A percentile compares a stretch with the other conserved stretches of the same genome.
Conservation (phyloP, 1,140 invertebrate species). For the Potamilus streckersoni region DNA sequence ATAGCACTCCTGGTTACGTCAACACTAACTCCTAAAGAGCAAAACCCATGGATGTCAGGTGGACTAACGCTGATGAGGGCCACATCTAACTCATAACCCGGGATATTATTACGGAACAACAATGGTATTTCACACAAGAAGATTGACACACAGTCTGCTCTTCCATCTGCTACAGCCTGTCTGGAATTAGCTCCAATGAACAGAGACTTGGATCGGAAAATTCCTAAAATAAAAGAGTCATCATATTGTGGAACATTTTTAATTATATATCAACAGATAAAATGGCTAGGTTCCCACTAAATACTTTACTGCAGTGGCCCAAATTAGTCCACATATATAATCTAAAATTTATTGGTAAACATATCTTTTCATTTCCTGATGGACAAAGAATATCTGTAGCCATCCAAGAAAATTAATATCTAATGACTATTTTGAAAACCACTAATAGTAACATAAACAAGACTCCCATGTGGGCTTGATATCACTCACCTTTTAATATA, state of each 20-base stretch:
- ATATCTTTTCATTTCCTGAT: too few species aligned
- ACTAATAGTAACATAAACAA: too few species aligned
- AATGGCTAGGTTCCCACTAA: background rate
- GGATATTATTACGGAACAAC: conserved; percentile 85
- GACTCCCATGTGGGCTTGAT: too few species aligned
- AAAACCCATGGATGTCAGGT: conserved; percentile 90
- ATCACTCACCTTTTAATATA: too few species aligned
- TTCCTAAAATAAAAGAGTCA: conserved; percentile 67
- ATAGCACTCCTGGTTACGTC: conserved; percentile 89
- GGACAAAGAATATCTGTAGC: too few species aligned
- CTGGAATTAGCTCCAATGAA: conserved; percentile 94
- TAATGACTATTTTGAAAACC: too few species aligned
- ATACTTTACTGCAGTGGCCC: too few species aligned
- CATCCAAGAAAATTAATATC: too few species aligned
- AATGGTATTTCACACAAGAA: conserved; percentile 93
- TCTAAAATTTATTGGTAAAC: too few species aligned
- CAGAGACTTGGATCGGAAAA: conserved; percentile 84
- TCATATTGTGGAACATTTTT: background rate
- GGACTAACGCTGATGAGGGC: conserved; percentile 87
- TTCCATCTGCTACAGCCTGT: conserved; percentile 84
- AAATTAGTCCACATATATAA: too few species aligned
- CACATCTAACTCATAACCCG: conserved; percentile 77
- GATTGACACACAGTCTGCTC: conserved; percentile 89
- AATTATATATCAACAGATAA: background rate
- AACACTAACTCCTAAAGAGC: conserved; percentile 91